Percentiles rank a stretch among this genome's conserved stretches.
These are phyloP conservation scores for Watsonalla binaria DNA, from an alignment of 2,888 invertebrate genomes.

Conservation along the genomic window DNA sequence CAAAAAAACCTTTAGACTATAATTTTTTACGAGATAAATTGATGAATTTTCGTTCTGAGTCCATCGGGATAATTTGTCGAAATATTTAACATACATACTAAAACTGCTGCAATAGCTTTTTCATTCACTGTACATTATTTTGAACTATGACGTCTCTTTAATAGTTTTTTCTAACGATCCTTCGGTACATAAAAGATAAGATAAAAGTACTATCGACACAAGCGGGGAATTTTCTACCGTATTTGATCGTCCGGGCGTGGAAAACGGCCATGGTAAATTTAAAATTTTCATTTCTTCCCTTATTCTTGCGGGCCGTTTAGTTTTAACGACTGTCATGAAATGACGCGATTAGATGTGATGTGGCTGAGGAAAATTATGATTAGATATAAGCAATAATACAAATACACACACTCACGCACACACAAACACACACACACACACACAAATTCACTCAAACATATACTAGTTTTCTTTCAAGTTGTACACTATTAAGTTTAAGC, in stretches of 20 bases:
- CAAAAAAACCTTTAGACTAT: too few relatives aligned
- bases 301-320: slow-evolving; percentile 15
- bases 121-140: slow-evolving; percentile 24
- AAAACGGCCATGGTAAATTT: slow-evolving; percentile 30
- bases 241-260: slow-evolving; percentile 34
- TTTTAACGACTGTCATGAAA: slow-evolving; percentile 7
- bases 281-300: slow-evolving; percentile 38
- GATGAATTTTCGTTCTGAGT: too few relatives aligned
- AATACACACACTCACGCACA: too few relatives aligned
- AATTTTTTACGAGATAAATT: too few relatives aligned
- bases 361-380: not conserved
- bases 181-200: slow-evolving; percentile 36
- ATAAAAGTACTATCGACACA: slow-evolving; percentile 31
- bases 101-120: slow-evolving; percentile 22
- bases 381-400: too few relatives aligned
- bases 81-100: slow-evolving; percentile 26
- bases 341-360: not conserved
- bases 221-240: slow-evolving; percentile 28
- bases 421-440: too few relatives aligned
- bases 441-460: too few relatives aligned
- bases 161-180: slow-evolving; percentile 36
- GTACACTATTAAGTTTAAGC: too few relatives aligned
- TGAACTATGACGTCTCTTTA: slow-evolving; percentile 30
- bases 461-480: too few relatives aligned
- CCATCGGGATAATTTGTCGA: too few relatives aligned